Percentiles rank a stretch among this genome's conserved stretches.
Evolutionary conservation across 2,797 vertebrate species (phyloP).

Genomic region (Spheniscus humboldti): DNA sequence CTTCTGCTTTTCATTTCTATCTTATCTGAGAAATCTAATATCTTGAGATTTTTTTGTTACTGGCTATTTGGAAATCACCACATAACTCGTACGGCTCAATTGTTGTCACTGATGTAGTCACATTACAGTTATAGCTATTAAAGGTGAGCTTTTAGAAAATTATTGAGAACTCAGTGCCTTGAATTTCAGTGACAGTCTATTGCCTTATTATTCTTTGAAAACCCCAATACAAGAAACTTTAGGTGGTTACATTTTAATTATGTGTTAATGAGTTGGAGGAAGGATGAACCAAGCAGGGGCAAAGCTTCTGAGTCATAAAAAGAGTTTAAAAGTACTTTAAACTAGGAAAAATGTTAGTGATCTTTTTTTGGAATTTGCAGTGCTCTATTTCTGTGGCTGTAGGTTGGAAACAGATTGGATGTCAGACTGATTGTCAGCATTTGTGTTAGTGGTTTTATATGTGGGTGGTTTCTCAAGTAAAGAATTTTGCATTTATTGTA

Average conservation of each 20-base stretch:
- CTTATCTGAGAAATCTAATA: neutral
- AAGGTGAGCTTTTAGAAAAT: neutral
- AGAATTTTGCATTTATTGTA: conserved; percentile 27
- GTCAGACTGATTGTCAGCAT: conserved; percentile 60
- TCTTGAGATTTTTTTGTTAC: neutral
- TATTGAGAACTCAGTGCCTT: neutral
- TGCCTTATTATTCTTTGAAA: neutral
- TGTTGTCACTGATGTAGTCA: neutral
- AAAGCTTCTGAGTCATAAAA: conserved; percentile 19
- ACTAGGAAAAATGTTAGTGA: neutral
- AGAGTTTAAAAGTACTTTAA: conserved; percentile 9
- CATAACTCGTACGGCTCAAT: neutral
- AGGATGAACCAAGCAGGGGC: neutral
- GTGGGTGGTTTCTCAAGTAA: conserved; percentile 41
- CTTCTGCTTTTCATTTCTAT: neutral
- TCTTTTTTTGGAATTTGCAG: conserved; percentile 2
- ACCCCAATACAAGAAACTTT: neutral
- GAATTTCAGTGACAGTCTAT: neutral
- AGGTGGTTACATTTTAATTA: neutral
- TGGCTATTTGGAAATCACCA: neutral
- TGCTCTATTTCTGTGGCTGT: conserved; percentile 53
- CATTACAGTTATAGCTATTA: neutral
- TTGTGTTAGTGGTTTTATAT: conserved; percentile 24
- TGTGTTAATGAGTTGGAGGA: neutral
- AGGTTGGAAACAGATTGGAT: conserved; percentile 63